Base-by-base conservation (phyloP, 2,888 invertebrate genomes). In the Drosophila sordidula region DNA sequence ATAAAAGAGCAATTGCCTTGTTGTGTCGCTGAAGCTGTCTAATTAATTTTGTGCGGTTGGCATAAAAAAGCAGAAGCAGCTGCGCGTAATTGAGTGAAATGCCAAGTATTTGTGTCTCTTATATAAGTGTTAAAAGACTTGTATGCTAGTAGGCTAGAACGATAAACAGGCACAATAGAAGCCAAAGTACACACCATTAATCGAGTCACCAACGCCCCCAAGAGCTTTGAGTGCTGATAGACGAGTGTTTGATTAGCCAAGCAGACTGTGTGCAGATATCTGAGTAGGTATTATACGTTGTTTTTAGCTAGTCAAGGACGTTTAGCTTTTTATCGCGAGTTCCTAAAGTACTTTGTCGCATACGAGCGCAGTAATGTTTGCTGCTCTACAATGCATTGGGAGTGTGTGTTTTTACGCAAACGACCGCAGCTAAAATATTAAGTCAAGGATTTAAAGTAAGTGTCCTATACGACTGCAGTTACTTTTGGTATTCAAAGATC, bases 261-360 rank as follows among this genome's bases (percentile, higher is more conserved):
- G n/a, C 50, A 11, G 11, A 29, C 38, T 42, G 44, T 16, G 29
- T 29, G 45, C 36, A 41, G 14, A 26, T 18, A 52, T 41, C 12
- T 16, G 16, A 45, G 18, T 18, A 18, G 18, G 49, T 56, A 49
- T 36, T 54, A 55, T 38, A 38, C 38, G 51, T 56, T 52, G 41
- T 4, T 45, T 45, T 25, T 39, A 18, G 11, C 46, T 26, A 51
- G 45, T 63, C 73, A 72, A 77, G 55, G 73, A 51, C 57, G 63
- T 55, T 44, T 25, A 38, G n/a, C 18, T 32, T 45, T 14, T 4
- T 41, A 1, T 25, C n/a, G 34, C 12, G 36, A 58, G 34, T 22
- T 44, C 41, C 22, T 39, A 16, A n/a, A 1, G 16, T 36, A 46
- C 38, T 45, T 36, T 39, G 14, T 11, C 22, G 22, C 8, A 26